Conservation (phyloP, 2,113 vertebrate species). For the Ciconia boyciana region DNA sequence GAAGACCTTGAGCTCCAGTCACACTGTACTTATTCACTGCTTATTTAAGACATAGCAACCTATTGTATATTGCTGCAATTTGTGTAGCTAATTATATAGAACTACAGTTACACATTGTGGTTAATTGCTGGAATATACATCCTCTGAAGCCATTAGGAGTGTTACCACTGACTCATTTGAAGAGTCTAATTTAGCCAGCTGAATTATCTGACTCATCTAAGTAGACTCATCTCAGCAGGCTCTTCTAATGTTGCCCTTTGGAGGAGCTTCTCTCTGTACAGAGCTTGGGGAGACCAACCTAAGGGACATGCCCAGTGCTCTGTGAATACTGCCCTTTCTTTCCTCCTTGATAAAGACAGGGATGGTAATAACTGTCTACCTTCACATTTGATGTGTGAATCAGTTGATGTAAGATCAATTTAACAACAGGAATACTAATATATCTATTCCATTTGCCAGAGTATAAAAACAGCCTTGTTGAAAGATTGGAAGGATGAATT, state of each 20-base stretch:
- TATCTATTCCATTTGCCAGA: background rate
- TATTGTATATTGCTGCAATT: constrained; percentile 58
- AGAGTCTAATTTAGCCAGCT: constrained; percentile 42
- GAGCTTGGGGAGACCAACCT: background rate
- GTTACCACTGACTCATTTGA: constrained; percentile 55
- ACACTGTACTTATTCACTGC: constrained; percentile 38
- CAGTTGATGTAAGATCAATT: background rate
- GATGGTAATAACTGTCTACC: background rate
- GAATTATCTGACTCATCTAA: constrained; percentile 53
- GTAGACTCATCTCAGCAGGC: constrained; percentile 29
- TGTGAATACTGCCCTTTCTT: background rate
- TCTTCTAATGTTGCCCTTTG: constrained; percentile 18
- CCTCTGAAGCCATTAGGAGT: constrained; percentile 42
- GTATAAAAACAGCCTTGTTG: background rate
- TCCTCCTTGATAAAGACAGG: background rate
- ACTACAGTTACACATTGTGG: constrained; percentile 40
- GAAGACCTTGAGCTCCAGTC: constrained; percentile 48
- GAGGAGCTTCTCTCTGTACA: background rate
- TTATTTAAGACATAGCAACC: constrained; percentile 50
- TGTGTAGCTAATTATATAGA: constrained; percentile 59
- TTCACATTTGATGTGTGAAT: background rate
- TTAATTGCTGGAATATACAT: constrained; percentile 55
- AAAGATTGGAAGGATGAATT: background rate
- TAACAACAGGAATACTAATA: background rate
- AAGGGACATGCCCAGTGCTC: background rate